Conservation (phyloP, 2,888 invertebrate genomes). For the Hylaea fasciaria region DNA sequence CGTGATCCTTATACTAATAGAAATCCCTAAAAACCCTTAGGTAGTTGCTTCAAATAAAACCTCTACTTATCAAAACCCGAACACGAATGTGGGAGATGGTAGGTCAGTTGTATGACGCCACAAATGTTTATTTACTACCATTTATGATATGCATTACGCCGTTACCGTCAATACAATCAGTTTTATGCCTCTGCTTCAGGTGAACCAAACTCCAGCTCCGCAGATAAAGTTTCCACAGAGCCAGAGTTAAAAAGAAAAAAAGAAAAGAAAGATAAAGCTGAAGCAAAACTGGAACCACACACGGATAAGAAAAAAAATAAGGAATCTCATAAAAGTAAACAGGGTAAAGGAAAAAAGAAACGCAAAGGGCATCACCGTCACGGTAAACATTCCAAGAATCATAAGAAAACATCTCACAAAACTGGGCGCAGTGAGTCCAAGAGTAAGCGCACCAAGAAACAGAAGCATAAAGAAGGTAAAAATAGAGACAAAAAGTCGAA, state of each 20-base stretch:
- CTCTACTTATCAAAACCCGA: no score
- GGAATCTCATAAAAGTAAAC: conserved; percentile 75
- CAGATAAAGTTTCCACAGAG: conserved; percentile 56
- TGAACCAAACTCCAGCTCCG: conserved; percentile 67
- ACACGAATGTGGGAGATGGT: no score
- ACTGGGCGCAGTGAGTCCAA: conserved; percentile 62
- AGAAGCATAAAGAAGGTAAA: conserved; percentile 70
- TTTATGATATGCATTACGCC: not conserved
- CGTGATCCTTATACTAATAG: no score
- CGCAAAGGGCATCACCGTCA: conserved; percentile 77
- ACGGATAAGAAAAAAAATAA: conserved; percentile 57
- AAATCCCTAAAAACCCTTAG: no score
- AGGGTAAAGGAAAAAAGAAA: conserved; percentile 76
- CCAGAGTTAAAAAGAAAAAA: conserved; percentile 30
- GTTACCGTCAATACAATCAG: not conserved
- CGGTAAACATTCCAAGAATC: conserved; percentile 80
- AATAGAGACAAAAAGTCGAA: conserved; percentile 80
- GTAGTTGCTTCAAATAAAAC: no score
- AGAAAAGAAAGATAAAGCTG: conserved; percentile 28
- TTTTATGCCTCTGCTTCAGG: conserved; percentile 49
- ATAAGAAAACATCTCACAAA: conserved; percentile 68
- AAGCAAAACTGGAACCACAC: conserved; percentile 35
- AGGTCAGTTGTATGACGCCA: no score
- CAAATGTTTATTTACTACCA: not conserved
- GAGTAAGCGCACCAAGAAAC: conserved; percentile 68